A percentile compares a stretch with the other conserved stretches of the same genome.
Conservation (phyloP, 2,797 vertebrate species). For the Eremophila alpestris region DNA sequence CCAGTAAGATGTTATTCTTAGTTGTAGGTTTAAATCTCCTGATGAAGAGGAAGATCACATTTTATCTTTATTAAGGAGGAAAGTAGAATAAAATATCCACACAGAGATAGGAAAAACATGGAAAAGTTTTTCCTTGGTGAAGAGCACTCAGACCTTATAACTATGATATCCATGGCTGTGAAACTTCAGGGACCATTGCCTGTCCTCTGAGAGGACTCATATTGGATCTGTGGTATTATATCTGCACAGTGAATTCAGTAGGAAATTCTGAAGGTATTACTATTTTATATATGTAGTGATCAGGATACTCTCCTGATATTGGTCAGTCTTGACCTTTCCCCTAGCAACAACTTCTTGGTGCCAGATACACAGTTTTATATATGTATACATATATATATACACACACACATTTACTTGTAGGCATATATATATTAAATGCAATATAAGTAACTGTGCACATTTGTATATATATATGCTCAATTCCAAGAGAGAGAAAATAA, state of each 20-base stretch:
- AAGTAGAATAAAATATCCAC: background rate
- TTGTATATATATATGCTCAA: background rate
- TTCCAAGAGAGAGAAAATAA: background rate
- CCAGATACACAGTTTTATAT: fast-evolving
- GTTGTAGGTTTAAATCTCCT: background rate
- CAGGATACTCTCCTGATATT: background rate
- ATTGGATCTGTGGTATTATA: background rate
- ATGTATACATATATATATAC: background rate
- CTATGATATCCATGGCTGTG: background rate
- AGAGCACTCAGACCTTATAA: background rate
- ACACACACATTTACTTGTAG: background rate
- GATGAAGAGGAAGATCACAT: background rate
- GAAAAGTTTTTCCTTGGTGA: background rate
- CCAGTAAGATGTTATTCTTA: fast-evolving
- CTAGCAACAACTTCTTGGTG: background rate
- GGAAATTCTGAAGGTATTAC: background rate
- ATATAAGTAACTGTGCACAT: background rate
- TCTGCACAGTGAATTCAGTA: background rate
- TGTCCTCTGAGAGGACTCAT: background rate
- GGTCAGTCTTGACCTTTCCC: background rate
- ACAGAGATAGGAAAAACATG: fast-evolving
- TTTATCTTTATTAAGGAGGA: background rate
- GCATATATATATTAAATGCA: background rate
- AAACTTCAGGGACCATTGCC: background rate
- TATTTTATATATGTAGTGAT: background rate